Evolutionary conservation across 2,888 invertebrate species (phyloP).

Genomic region (Cantharis lateralis): DNA sequence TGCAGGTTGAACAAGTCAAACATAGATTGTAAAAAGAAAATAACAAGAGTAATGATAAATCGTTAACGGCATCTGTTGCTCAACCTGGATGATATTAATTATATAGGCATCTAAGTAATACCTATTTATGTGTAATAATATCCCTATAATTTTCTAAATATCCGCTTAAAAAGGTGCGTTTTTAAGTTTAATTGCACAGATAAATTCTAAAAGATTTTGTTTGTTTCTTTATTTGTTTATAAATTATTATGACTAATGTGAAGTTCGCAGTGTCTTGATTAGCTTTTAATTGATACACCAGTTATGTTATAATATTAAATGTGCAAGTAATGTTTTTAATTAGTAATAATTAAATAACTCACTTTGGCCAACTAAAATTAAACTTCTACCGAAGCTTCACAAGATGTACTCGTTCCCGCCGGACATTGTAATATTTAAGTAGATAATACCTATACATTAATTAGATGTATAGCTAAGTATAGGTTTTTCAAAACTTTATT

Average conservation of each 20-base stretch:
- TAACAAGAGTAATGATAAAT: constrained; percentile 41
- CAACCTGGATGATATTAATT: constrained; percentile 46
- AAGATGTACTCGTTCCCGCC: neutral
- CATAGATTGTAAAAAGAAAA: constrained; percentile 34
- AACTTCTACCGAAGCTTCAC: neutral
- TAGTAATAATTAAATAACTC: neutral
- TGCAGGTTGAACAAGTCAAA: constrained; percentile 40
- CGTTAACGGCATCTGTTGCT: constrained; percentile 46
- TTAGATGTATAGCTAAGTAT: neutral
- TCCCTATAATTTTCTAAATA: constrained; percentile 47
- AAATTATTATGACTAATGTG: neutral
- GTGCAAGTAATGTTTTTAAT: neutral
- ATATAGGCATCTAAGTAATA: constrained; percentile 39
- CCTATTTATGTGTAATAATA: constrained; percentile 51
- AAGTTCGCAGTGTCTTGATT: neutral
- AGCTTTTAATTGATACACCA: neutral
- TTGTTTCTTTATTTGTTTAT: neutral
- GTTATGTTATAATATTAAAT: neutral
- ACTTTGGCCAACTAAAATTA: neutral
- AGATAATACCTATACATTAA: neutral
- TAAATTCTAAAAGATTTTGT: neutral
- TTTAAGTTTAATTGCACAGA: constrained; percentile 20
- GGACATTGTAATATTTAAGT: neutral
- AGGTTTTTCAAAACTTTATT: neutral
- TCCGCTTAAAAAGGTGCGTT: constrained; percentile 37